These are phyloP conservation scores for Pempheris klunzingeri DNA, from an alignment of 2,797 vertebrate genomes.

Conservation along the genomic window DNA sequence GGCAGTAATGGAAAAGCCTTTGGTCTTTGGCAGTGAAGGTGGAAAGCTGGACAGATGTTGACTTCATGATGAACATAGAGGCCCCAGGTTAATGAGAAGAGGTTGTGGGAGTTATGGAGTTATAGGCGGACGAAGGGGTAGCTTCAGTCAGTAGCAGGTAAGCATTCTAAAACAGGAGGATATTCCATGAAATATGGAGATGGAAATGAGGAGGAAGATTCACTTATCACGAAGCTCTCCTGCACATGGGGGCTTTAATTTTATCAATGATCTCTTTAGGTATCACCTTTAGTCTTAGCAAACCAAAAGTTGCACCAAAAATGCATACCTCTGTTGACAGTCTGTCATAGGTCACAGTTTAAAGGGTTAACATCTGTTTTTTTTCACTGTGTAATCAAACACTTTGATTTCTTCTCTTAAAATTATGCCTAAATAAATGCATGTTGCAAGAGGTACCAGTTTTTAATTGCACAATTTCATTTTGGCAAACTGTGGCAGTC, in stretches of 20 bases:
- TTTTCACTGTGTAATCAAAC: neutral
- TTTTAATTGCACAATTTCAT: conserved; percentile 26
- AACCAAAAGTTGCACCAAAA: neutral
- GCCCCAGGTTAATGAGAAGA: conserved; percentile 66
- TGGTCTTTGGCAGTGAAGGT: conserved; percentile 81
- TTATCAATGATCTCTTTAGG: neutral
- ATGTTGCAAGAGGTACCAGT: neutral
- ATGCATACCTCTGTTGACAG: neutral
- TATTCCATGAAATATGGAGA: neutral
- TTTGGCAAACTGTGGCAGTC: conserved; percentile 2
- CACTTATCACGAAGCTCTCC: neutral
- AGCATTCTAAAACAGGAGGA: neutral
- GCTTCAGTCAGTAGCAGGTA: neutral
- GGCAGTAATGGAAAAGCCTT: conserved; percentile 81
- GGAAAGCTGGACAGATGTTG: conserved; percentile 82
- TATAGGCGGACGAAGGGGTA: neutral
- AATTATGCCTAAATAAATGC: neutral
- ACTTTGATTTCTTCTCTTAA: neutral
- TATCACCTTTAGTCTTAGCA: neutral
- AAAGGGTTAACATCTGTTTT: neutral
- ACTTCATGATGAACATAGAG: conserved; percentile 75
- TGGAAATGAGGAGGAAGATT: neutral
- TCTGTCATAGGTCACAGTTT: neutral
- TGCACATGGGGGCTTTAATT: neutral
- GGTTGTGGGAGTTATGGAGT: conserved; percentile 8